These are phyloP conservation scores for Cephalopachus bancanus DNA, from an alignment of 2,797 vertebrate genomes.

Conservation along the genomic window DNA sequence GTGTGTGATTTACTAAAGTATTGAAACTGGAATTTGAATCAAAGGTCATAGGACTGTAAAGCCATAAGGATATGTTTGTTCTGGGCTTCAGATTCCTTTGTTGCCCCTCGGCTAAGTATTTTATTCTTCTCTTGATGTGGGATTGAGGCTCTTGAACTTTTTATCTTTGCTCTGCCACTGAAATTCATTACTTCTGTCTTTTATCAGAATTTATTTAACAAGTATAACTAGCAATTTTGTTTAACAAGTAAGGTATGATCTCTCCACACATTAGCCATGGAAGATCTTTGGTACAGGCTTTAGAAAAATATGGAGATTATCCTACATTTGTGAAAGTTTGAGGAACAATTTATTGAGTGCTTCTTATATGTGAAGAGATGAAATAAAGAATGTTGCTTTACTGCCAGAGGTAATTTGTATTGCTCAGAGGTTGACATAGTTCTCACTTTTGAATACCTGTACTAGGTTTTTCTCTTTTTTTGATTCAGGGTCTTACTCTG, in stretches of 20 bases:
- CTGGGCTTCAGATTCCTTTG: not conserved
- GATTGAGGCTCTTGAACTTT: not conserved
- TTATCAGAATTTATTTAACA: not conserved
- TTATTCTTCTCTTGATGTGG: not conserved
- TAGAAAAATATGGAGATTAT: not conserved
- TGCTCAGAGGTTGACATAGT: not conserved
- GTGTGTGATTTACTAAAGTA: not conserved
- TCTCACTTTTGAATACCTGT: not conserved
- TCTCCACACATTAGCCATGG: not conserved
- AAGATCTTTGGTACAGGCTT: constrained; percentile 6
- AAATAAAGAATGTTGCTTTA: not conserved
- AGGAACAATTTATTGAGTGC: not conserved
- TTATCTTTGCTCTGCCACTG: not conserved
- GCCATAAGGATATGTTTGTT: not conserved
- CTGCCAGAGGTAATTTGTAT: not conserved
- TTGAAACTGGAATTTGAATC: not conserved
- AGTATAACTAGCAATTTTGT: not conserved
- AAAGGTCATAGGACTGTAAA: not conserved
- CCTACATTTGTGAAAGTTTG: not conserved
- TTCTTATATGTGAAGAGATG: not conserved
- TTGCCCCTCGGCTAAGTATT: not conserved
- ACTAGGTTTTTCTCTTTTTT: too few relatives aligned
- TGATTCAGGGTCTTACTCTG: too few relatives aligned
- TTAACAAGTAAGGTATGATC: not conserved
- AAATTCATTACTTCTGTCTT: not conserved